Evolutionary conservation across 2,888 invertebrate genomes (phyloP), one percentile per base, ranked within the genome.

Genomic region (Drosophila merina): DNA sequence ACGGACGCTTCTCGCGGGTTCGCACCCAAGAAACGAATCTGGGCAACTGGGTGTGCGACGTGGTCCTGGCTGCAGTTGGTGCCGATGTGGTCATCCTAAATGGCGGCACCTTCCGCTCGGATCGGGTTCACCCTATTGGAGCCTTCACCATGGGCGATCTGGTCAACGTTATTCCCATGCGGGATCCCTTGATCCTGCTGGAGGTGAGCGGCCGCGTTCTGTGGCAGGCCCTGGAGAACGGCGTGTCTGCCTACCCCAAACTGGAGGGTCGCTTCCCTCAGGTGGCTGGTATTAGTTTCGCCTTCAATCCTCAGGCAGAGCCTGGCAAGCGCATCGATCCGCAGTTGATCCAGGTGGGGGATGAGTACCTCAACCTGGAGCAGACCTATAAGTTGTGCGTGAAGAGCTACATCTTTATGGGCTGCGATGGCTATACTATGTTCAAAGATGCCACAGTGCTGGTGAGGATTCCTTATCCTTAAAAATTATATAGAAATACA

Each of bases 191-290:
- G 0, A 94, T 96, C 12, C 95, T 97, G 36, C 92, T 98, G 7
- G 94, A 95, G 83, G 94, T 95, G 0, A 93, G 94, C 31, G 97
- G 97, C 0, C 92, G 93, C 45, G 93, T 94, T 66, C 89, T 97
- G 14, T 91, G 96, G 75, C 93, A 94, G 59, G 95, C 95, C 0
- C 89, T 98, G 57, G 98, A 98, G 91, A 98, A 98, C 89, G 94
- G 96, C 0, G 97, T 98, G 28, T 94, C 94, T 71, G 95, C 96
- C 89, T 97, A 96, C 91, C 98, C 98, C 0, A 96, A 95, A 83
- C 91, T 97, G 26, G 97, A 97, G 90, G 97, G 97, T 0, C 91
- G 97, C 75, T 98, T 98, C 90, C 97, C 97, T 0, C 97, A 97
- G 93, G 94, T 94, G 38, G 95, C 97, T 0, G 96, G 96, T 3